Evolutionary conservation across 1,140 invertebrate species (phyloP), one percentile per base, ranked within the genome.

Genomic region (Caerostris extrusa): DNA sequence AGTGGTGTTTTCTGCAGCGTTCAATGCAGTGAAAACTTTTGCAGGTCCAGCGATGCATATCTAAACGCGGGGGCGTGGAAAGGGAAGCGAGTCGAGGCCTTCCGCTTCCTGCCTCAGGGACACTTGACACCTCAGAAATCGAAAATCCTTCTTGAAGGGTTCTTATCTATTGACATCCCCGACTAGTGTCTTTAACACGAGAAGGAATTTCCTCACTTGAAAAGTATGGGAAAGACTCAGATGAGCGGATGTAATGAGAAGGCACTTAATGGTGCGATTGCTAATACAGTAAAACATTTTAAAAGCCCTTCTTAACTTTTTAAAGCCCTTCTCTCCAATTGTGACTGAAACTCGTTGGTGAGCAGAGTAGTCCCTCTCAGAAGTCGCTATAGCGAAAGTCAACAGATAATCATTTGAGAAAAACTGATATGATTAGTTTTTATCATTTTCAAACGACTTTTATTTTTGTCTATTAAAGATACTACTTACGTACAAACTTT

Each of bases 61-160:
- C 87, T 90, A 69, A 71, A 57, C 7, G 56, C 53, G 34, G 64
- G 55, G 88, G 86, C 53, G 87, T 87, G 85, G 34, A 50, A 53
- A 50, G 86, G 57, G 50, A 82, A 19, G 17, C 14, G 53, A n/a
- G 14, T 56, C 19, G 12, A 50, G 58, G 19, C 85, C 88, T 90
- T 90, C 88, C 88, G 53, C 88, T 90, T 90, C 88, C 88, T 90
- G 88, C 56, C 88, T 10, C 58, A 7, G n/a, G 19, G 61, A 57
- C 61, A 71, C 64, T 56, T 57, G 64, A 71, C 61, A 71, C 64
- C 19, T 34, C 56, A 77, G 12, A 64, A 34, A 53, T 50, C 53
- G 8, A 12, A 77, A 50, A 77, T 53, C 8, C 10, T 77, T 77
- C 17, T 5, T 77, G 34, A 77, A 77, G 50, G 34, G 71, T 53